Evolutionary conservation across 2,113 vertebrate genomes (phyloP), one percentile per base, ranked within the genome.

Genomic region (Hystrix cristata): DNA sequence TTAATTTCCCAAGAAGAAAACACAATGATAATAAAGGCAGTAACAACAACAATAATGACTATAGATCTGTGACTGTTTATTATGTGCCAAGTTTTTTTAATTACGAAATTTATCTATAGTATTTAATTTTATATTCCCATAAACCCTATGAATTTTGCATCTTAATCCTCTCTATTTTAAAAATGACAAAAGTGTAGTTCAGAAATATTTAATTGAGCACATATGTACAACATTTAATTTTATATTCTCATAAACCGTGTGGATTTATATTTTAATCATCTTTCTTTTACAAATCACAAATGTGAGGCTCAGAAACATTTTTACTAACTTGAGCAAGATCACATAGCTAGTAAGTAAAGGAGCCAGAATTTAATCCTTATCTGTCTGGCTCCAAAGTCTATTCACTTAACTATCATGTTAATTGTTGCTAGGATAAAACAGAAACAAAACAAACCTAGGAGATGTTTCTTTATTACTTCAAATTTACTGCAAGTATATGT

Each of bases 401-500:
- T 84, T 86, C 67, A 95, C 43, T 96, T 96, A 96, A 93, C 89
- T 80, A 89, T 71, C 48, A 38, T 83, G 48, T 87, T 96, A 96
- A 90, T 95, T 95, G 79, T 97, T 97, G 94, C 96, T 96, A 95
- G 87, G 91, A 96, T 95, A 89, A 96, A 95, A 71, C 3, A 71
- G 34, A 94, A 96, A 91, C 83, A 93, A 95, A 97, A 94, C 91
- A 96, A 95, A 96, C 57, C 57, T n/a, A 69, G 21, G 71, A 53
- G 48, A 85, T 69, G 3, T n/a, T 92, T 95, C 86, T 88, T 92
- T 92, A 87, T 84, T 91, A 65, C 79, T 90, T 95, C 38, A 97
- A 89, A 90, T 87, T 92, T 91, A 87, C 95, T 76, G 51, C 55
- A 84, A 78, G 57, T 80, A 29, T 92, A 84, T 62, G 34, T 87